Evolutionary conservation across 1,140 invertebrate genomes (phyloP), one percentile per base, ranked within the genome.

Genomic region (Zaprionus inermis): DNA sequence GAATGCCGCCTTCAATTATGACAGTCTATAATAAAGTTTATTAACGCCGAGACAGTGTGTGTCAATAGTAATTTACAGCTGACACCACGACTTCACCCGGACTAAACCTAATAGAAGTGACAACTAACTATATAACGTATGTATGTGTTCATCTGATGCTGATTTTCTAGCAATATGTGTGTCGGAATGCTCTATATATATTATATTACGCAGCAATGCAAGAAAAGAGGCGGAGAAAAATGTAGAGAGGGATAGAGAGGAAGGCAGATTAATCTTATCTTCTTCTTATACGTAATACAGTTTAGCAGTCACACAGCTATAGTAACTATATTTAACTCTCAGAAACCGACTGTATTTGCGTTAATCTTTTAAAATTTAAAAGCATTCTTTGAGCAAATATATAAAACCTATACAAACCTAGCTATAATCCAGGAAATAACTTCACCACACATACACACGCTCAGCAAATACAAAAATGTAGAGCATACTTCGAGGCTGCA

Each of bases 1-100:
- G 58, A 70, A 70, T 64, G 72, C 66, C 58, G 72, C 67, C 66
- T 74, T 74, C 58, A 59, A 70, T 70, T 74, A 74, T 70, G 58
- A 74, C 66, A 70, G 66, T 57, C 72, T 24, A 58, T 44, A 63
- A 70, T 64, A 70, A 70, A 70, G 41, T 70, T 70, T 74, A 74
- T 74, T 34, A 44, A 16, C 16, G 44, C 66, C 20, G 20, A 12
- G 36, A 74, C 66, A 74, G 72, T 74, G 58, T 36, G 52, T 64
- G 66, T 63, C 41, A 64, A 74, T 63, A 57, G 54, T 74, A 52
- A 58, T 63, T 63, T 70, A 57, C 66, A 18, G 22, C 32, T 61
- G 30, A 20, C 11, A 12, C 36, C 28, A 22, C 34, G 38, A 44
- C n/a, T 16, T 4, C 7, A 12, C 18, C 22, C 1, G 30, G 30